phyloP scores from a whole-genome alignment of 2,888 invertebrate genomes.

The Dolichopus griseipennis region DNA sequence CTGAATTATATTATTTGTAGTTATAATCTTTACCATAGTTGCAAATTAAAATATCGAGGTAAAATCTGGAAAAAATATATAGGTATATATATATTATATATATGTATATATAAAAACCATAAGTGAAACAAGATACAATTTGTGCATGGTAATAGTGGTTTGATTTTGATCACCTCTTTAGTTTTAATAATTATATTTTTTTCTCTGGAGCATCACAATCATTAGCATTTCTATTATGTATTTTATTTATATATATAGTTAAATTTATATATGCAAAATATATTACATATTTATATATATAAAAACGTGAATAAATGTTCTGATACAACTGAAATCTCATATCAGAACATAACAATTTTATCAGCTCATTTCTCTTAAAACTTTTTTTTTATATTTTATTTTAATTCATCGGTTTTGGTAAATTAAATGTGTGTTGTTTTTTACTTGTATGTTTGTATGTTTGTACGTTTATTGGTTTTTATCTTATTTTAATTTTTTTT shows the following conservation, averaged over 20 bases:
- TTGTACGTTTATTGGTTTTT: too few relatives aligned
- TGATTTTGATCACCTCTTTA: not conserved
- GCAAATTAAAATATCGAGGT: too few relatives aligned
- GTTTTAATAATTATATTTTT: not conserved
- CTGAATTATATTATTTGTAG: too few relatives aligned
- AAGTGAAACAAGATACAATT: not conserved
- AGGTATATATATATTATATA: too few relatives aligned
- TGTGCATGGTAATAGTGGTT: not conserved
- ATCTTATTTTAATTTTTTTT: too few relatives aligned
- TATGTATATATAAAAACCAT: too few relatives aligned
- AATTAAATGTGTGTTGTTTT: not conserved
- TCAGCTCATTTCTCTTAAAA: slow-evolving; percentile 1
- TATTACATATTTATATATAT: not conserved
- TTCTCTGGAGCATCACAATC: not conserved
- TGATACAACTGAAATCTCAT: not conserved
- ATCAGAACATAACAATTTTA: not conserved
- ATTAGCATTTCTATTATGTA: not conserved
- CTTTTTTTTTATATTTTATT: not conserved
- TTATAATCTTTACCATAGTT: too few relatives aligned
- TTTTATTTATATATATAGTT: not conserved
- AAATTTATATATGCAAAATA: not conserved
- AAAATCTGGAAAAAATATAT: too few relatives aligned
- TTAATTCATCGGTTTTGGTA: not conserved
- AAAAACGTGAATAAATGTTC: not conserved
- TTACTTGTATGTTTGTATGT: too few relatives aligned